Base-by-base conservation (phyloP, 1,140 invertebrate species). In the Ylistrum balloti region DNA sequence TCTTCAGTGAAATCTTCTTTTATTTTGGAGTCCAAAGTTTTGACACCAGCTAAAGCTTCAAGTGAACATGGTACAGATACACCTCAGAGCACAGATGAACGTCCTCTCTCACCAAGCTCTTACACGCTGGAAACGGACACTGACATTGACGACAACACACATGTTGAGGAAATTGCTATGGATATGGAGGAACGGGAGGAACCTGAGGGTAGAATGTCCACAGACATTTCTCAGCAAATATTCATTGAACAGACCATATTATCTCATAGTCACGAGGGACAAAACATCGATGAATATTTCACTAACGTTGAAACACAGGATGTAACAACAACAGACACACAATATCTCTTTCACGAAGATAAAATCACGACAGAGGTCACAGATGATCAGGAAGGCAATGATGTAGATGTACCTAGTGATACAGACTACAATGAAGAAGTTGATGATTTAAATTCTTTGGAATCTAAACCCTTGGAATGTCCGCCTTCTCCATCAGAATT, bases 401-500 rank as follows among this genome's bases (percentile, higher is more conserved):
- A n/a, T 3, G 20, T 56, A 38, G 45, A 56, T 20, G 3, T 28
- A 28, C n/a, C 22, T n/a, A 74, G 56, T 28, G 91, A 93, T 85
- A 91, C 87, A 20, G 85, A 89, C 13, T 91, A 93, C 85, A 91
- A 89, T 17, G 85, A 89, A 17, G 91, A 91, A 41, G 88, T 91
- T 22, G 91, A 89, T 89, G 87, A 17, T n/a, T 41, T 41, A 17
- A 87, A 91, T 15, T 48, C 35, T 86, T 33, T 45, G 22, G 89
- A 92, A 34, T 74, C 56, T 1, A 74, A 74, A 74, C 56, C 56
- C 22, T 28, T 74, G 56, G 93, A 95, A 56, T 86, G 95, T 86
- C 95, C 95, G 48, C 95, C 95, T 32, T 96, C 95, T 33, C 95
- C 95, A 7, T 95, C 95, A 33, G 94, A 96, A 45, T 96, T 94